Evolutionary conservation across 1,140 invertebrate species (phyloP).

Genomic region (Drosophila lowei): DNA sequence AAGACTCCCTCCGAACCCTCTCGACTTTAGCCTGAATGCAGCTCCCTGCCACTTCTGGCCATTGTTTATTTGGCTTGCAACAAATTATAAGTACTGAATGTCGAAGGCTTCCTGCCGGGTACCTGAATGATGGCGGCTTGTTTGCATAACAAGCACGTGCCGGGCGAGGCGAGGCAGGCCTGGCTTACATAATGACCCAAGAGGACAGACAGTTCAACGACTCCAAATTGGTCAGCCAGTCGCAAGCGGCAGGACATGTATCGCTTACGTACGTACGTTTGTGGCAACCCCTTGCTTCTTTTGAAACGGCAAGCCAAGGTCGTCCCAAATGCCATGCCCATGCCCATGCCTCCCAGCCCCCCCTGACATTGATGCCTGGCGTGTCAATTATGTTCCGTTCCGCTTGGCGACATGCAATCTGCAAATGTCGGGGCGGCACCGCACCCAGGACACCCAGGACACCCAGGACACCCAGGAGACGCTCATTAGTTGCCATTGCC

Average conservation of each 20-base stretch:
- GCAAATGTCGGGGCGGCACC: slow-evolving; percentile 35
- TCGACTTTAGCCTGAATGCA: neutral
- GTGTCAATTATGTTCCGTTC: slow-evolving; percentile 62
- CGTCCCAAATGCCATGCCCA: slow-evolving; percentile 42
- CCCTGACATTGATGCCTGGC: slow-evolving; percentile 32
- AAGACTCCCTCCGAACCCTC: slow-evolving; percentile 44
- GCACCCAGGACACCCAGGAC: no score
- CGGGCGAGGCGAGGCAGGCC: neutral
- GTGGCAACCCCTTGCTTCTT: slow-evolving; percentile 5
- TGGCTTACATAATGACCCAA: slow-evolving; percentile 28
- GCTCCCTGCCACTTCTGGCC: slow-evolving; percentile 8
- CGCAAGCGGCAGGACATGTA: slow-evolving; percentile 24
- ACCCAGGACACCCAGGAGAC: slow-evolving; percentile 67
- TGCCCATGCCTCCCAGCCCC: neutral
- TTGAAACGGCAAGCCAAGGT: slow-evolving; percentile 37
- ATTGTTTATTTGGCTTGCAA: slow-evolving; percentile 70
- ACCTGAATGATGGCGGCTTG: slow-evolving; percentile 54
- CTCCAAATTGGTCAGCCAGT: slow-evolving; percentile 39
- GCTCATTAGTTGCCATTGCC: slow-evolving; percentile 60
- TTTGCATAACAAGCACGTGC: slow-evolving; percentile 73
- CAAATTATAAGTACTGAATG: slow-evolving; percentile 74
- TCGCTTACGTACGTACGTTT: no score
- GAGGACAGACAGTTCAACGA: slow-evolving; percentile 46
- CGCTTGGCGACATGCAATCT: slow-evolving; percentile 47
- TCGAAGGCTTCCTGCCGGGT: slow-evolving; percentile 64